Base-by-base conservation (phyloP, 2,113 vertebrate genomes). In the Tympanuchus pallidicinctus region DNA sequence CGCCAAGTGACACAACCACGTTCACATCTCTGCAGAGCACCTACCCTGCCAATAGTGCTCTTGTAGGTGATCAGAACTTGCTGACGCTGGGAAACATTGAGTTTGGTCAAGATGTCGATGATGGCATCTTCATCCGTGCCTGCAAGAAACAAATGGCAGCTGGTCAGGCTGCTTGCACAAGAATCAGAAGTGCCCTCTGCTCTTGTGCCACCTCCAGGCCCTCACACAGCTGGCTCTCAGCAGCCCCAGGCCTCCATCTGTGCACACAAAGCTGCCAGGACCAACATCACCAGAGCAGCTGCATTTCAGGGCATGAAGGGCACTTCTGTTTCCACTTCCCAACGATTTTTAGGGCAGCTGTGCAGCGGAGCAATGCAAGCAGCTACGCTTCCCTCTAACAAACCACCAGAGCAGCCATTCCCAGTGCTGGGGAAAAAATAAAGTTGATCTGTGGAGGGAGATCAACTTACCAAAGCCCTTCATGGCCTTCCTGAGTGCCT, bases 71-170 rank as follows among this genome's bases (percentile, higher is more conserved):
- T 98, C 93, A 98, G 98, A 88, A 99, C 99, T 67, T 98, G 98
- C 98, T 99, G 99, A 54, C 99, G 98, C 60, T 99, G 99, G 81
- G 98, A 98, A 4, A 96, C 91, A 0, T 97, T 99, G 24, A 99
- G 97, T 47, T 97, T 98, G 38, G 98, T 95, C 13, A 99, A 40
- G 71, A 98, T 82, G 1, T 97, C 95, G 6, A 97, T 98, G 86
- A 99, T 95, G 43, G 97, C 94, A 3, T 98, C 98, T 97, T 99
- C 99, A 66, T 99, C 97, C 0, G 99, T 99, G 89, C 99, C 99
- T 99, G 84, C 25, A n/a, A 78, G n/a, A 78, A 32, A 40, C 10
- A 94, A 74, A 3, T 0, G 30, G 63, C 73, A 87, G 85, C 50
- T 32, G 77, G 74, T 50, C 48, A 83, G 27, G 61, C 27, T 54